Base-by-base conservation (phyloP, 1,140 invertebrate species). In the Heterodera carotae region DNA sequence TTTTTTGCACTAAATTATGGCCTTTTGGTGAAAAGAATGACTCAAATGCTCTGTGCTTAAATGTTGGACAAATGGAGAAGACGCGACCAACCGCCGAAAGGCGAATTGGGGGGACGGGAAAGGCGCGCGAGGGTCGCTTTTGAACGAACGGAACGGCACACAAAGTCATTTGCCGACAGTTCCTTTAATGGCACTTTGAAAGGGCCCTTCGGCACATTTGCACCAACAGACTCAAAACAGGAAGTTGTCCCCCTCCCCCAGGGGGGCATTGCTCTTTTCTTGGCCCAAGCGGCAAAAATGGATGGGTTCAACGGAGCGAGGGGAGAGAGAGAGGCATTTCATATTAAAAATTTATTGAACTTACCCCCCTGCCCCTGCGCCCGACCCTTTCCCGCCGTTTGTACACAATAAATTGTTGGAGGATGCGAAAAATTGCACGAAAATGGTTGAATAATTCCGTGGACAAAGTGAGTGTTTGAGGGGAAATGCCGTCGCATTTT, bases 401-500 rank as follows among this genome's bases (percentile, higher is more conserved):
- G 39, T 12, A 53, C 48, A 53, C 39, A 39, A 39, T 39, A 62
- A 62, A 66, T 66, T 10, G 62, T 29, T n/a, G 27, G 27, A 10
- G 12, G 22, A 31, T 15, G 62, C 10, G 62, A 15, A 27, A 66
- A 34, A 66, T 29, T n/a, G 62, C 62, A 25, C 5, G 62, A 34
- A 43, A 66, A 66, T 66, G 62, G 48, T 22, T 29, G 62, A 66
- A 66, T 66, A 29, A 66, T 66, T 27, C 62, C 62, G 62, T 34
- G 33, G 27, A 18, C 7, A 22, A 22, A 18, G 12, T 4, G 4
- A 18, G 48, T 22, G 18, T 53, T 53, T 53, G 48, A 53, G 22
- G 48, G 48, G 15, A 53, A 7, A 22, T 15, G 48, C 48, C 12
- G 1, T 53, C 12, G 48, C 48, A 53, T 53, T 53, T 53, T 18